phyloP scores from a whole-genome alignment of 1,140 invertebrate species.

The Chlorops oryzae region DNA sequence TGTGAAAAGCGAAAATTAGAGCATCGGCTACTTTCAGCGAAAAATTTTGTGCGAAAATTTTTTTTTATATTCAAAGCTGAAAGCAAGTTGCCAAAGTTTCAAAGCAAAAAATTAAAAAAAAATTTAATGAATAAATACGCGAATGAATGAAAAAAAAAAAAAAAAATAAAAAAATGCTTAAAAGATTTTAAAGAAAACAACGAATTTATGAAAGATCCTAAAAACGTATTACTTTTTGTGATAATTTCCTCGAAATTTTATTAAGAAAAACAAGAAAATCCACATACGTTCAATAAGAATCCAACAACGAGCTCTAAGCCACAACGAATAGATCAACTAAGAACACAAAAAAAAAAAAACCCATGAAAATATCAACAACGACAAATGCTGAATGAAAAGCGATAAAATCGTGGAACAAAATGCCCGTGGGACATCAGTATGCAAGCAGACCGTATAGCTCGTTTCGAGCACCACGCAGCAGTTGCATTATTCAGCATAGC shows the following conservation, averaged over 20 bases:
- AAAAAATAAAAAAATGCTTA: background rate
- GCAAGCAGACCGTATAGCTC: conserved; percentile 44
- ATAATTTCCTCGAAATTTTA: too few relatives aligned
- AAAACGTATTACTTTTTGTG: too few relatives aligned
- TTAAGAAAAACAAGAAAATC: too few relatives aligned
- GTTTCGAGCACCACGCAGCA: conserved; percentile 38
- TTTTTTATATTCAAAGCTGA: too few relatives aligned
- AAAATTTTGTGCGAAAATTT: conserved; percentile 11
- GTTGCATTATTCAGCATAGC: conserved; percentile 20
- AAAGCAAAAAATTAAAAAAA: background rate
- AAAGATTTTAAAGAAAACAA: background rate
- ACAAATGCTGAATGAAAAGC: background rate
- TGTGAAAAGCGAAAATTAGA: too few relatives aligned
- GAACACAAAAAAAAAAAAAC: conserved; percentile 13
- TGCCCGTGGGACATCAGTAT: conserved; percentile 44
- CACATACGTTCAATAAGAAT: too few relatives aligned
- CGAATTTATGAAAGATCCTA: background rate
- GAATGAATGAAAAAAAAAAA: background rate
- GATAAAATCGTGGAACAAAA: conserved; percentile 26
- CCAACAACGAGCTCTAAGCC: background rate
- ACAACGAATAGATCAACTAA: conserved; percentile 13
- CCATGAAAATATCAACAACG: background rate
- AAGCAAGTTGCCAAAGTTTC: conserved; percentile 10
- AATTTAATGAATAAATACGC: background rate
- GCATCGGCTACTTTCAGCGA: conserved; percentile 16